Evolutionary conservation across 2,113 vertebrate genomes (phyloP).

Genomic region (Ptychochromis oligacanthus): DNA sequence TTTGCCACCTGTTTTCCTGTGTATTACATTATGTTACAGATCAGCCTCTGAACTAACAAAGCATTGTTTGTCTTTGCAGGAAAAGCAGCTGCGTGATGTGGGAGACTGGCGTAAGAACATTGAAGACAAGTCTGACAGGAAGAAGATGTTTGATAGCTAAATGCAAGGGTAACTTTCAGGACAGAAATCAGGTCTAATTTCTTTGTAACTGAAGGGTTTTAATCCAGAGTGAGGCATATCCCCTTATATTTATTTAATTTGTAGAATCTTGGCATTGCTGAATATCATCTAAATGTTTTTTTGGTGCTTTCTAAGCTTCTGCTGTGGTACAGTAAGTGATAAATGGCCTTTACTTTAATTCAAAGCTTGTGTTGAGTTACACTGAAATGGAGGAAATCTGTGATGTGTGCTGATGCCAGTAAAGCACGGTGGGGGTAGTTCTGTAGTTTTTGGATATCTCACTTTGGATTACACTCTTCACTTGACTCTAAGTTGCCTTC

Average conservation of each 20-base stretch:
- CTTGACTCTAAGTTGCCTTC: background rate
- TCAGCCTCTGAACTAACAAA: background rate
- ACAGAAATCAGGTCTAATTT: constrained; percentile 19
- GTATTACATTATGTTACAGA: too few relatives aligned
- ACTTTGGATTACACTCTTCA: constrained; percentile 39
- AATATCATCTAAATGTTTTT: background rate
- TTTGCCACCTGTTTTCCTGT: background rate
- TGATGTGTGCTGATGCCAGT: background rate
- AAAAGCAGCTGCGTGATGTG: constrained; percentile 87
- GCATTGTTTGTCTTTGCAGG: constrained; percentile 70
- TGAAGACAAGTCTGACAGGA: constrained; percentile 97
- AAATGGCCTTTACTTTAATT: background rate
- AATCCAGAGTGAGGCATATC: constrained; percentile 32
- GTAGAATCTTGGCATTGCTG: background rate
- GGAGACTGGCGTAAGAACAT: constrained; percentile 99
- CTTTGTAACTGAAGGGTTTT: constrained; percentile 48
- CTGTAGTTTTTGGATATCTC: background rate
- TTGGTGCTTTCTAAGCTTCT: background rate
- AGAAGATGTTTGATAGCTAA: constrained; percentile 98
- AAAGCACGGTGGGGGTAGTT: background rate
- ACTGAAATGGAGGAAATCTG: background rate
- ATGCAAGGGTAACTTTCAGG: background rate
- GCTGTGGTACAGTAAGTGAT: constrained; percentile 11
- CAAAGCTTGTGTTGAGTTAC: background rate
- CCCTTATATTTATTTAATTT: background rate